Percentiles rank a stretch among this genome's conserved stretches.
Evolutionary conservation across 2,113 vertebrate genomes (phyloP).

Genomic region (Pollachius pollachius): DNA sequence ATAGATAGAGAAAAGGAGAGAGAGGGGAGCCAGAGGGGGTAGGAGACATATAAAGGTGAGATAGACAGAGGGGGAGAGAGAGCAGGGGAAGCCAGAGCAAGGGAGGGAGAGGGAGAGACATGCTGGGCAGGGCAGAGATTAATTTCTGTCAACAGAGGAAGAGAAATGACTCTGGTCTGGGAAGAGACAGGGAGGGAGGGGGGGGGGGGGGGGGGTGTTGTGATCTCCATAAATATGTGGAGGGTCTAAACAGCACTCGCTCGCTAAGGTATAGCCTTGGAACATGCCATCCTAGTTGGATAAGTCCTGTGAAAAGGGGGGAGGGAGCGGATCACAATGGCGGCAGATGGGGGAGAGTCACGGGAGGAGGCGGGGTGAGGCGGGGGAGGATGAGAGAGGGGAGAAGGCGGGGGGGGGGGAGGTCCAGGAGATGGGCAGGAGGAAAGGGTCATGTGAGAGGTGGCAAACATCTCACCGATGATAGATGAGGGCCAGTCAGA

Average conservation of each 20-base stretch:
- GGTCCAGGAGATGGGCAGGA: no score
- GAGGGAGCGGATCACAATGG: slow-evolving; percentile 83
- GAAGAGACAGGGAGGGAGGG: slow-evolving; percentile 56
- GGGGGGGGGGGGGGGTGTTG: slow-evolving; percentile 24
- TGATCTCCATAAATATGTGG: slow-evolving; percentile 62
- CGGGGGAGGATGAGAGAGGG: slow-evolving; percentile 24
- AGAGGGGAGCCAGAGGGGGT: slow-evolving; percentile 22
- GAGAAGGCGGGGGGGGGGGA: slow-evolving; percentile 13
- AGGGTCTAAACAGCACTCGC: slow-evolving; percentile 68
- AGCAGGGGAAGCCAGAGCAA: no score
- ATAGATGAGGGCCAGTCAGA: slow-evolving; percentile 38
- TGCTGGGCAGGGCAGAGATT: slow-evolving; percentile 32
- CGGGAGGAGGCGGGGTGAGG: slow-evolving; percentile 34
- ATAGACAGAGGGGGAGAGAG: slow-evolving; percentile 26
- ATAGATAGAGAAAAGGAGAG: slow-evolving; percentile 18
- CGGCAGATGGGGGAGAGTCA: slow-evolving; percentile 80
- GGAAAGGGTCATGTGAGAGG: slow-evolving; percentile 19
- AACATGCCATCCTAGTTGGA: slow-evolving; percentile 78
- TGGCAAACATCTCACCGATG: slow-evolving; percentile 48
- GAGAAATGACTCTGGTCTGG: slow-evolving; percentile 60
- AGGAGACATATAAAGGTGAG: slow-evolving; percentile 27
- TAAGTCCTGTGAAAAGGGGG: slow-evolving; percentile 77
- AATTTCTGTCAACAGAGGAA: slow-evolving; percentile 56
- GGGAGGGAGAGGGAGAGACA: neutral
- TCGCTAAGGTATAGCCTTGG: slow-evolving; percentile 91